Conservation (phyloP, 2,888 invertebrate genomes). For the Eurois occulta region DNA sequence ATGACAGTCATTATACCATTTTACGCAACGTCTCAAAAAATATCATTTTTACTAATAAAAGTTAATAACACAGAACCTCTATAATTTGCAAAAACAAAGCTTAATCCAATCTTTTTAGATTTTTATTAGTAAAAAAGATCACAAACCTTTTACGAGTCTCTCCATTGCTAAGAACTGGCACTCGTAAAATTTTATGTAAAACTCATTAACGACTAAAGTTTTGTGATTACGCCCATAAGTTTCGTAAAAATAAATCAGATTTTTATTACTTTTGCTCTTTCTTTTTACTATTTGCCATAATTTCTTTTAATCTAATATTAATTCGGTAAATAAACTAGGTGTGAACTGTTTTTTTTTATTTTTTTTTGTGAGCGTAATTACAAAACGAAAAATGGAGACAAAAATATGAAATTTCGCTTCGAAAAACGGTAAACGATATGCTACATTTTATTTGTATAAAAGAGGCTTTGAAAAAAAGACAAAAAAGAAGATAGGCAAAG, state of each 20-base stretch:
- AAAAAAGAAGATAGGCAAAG: slow-evolving; percentile 74
- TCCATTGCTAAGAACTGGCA: slow-evolving; percentile 52
- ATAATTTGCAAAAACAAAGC: slow-evolving; percentile 54
- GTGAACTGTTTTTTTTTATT: background rate
- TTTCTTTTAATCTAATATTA: slow-evolving; percentile 10
- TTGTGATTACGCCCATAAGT: slow-evolving; percentile 53
- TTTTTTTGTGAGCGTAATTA: slow-evolving; percentile 68
- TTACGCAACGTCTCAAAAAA: slow-evolving; percentile 48
- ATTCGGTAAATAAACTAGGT: background rate
- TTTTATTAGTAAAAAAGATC: slow-evolving; percentile 71
- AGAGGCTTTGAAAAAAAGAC: slow-evolving; percentile 62
- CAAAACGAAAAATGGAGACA: slow-evolving; percentile 71
- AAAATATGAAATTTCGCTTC: slow-evolving; percentile 79
- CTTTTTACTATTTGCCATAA: background rate
- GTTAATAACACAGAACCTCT: slow-evolving; percentile 32
- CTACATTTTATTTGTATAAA: slow-evolving; percentile 78
- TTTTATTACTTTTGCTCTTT: slow-evolving; percentile 37
- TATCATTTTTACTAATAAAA: slow-evolving; percentile 70
- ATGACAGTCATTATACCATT: slow-evolving; percentile 27
- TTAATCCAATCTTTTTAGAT: slow-evolving; percentile 39
- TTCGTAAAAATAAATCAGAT: slow-evolving; percentile 30
- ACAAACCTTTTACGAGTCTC: slow-evolving; percentile 59
- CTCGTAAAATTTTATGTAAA: slow-evolving; percentile 62
- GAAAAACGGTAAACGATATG: slow-evolving; percentile 83
- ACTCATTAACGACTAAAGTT: slow-evolving; percentile 59